phyloP scores from a whole-genome alignment of 2,113 vertebrate species.

The Suncus etruscus region DNA sequence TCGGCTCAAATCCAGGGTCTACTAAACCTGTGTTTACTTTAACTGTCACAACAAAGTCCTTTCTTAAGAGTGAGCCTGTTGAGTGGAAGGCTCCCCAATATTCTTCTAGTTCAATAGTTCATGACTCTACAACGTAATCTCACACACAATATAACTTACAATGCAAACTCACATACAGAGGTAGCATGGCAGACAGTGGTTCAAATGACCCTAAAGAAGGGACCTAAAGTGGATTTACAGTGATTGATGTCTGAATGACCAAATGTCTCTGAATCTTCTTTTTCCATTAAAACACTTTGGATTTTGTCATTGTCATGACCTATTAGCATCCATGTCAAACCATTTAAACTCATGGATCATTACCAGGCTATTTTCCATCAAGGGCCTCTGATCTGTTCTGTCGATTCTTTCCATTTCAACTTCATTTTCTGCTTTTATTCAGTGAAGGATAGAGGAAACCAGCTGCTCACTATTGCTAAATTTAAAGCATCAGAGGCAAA shows the following conservation, averaged over 20 bases:
- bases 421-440: background rate
- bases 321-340: background rate
- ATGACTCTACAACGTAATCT: background rate
- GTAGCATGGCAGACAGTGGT: accelerated
- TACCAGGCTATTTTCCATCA: background rate
- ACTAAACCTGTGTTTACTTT: background rate
- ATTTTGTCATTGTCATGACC: background rate
- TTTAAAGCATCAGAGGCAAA: background rate
- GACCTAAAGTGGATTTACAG: background rate
- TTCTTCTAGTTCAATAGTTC: background rate
- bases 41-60: background rate
- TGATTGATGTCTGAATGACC: conserved; percentile 19
- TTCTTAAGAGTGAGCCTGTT: background rate
- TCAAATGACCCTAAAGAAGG: background rate
- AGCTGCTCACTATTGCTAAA: background rate
- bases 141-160: no score
- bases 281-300: background rate
- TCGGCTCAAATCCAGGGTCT: background rate
- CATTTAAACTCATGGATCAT: background rate
- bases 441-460: background rate
- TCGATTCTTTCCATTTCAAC: background rate
- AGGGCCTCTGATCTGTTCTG: background rate
- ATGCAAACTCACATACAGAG: background rate
- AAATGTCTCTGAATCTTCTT: background rate
- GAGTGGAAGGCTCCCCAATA: background rate